These are phyloP conservation scores for Arbacia lixula DNA, from an alignment of 53 echinoderm and acorn worm genomes.

Conservation along the genomic window DNA sequence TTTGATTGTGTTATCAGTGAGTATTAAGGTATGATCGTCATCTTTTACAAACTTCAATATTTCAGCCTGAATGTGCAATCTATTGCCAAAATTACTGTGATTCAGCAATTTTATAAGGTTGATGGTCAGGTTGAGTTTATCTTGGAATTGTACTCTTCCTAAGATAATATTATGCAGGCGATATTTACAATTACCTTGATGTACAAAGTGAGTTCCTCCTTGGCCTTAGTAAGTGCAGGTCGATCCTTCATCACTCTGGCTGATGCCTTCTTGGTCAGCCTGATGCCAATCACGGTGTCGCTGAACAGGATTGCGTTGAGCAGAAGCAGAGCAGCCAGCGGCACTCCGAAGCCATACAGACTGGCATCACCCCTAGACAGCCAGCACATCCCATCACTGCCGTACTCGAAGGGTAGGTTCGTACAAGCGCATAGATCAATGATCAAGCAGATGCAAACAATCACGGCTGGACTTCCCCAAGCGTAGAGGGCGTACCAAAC, in stretches of 20 bases:
- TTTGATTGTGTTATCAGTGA: too few relatives aligned
- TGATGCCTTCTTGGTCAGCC: conserved; percentile 48
- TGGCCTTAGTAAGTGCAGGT: background rate
- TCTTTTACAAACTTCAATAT: too few relatives aligned
- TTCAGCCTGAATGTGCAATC: too few relatives aligned
- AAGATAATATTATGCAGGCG: too few relatives aligned
- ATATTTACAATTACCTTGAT: conserved; percentile 67
- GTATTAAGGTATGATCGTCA: too few relatives aligned
- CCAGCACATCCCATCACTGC: conserved; percentile 50
- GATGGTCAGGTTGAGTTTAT: too few relatives aligned
- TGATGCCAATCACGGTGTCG: conserved; percentile 45
- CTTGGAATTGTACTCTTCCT: too few relatives aligned
- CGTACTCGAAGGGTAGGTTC: conserved; percentile 35
- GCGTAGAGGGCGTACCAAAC: conserved; percentile 66
- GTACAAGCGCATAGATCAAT: conserved; percentile 59
- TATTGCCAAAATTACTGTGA: too few relatives aligned
- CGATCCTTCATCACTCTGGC: conserved; percentile 16
- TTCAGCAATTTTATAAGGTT: too few relatives aligned
- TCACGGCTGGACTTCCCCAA: conserved; percentile 59
- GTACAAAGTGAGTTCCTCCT: conserved; percentile 46
- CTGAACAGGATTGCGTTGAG: conserved; percentile 56
- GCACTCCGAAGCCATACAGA: conserved; percentile 58
- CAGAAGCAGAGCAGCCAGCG: conserved; percentile 42
- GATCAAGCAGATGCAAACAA: conserved; percentile 53
- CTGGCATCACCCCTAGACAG: conserved; percentile 47